Evolutionary conservation across 2,797 vertebrate genomes (phyloP).

Genomic region (Pempheris klunzingeri): DNA sequence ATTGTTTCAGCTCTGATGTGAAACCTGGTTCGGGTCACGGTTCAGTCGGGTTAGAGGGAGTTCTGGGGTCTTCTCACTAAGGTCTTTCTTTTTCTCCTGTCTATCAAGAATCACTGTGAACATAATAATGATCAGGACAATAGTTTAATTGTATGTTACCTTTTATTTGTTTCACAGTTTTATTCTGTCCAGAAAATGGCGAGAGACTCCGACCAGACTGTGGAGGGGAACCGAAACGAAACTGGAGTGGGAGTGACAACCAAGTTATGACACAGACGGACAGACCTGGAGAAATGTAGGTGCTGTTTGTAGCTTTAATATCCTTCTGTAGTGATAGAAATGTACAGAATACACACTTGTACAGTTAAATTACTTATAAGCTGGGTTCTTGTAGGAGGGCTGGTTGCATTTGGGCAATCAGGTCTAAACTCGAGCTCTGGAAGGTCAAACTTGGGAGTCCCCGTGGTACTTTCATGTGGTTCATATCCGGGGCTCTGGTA

Average conservation of each 20-base stretch:
- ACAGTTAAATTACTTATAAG: background rate
- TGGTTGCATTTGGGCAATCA: background rate
- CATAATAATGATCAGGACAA: no score
- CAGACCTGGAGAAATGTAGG: background rate
- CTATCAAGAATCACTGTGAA: background rate
- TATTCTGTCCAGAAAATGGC: background rate
- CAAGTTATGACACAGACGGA: background rate
- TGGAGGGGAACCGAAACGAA: conserved; percentile 16
- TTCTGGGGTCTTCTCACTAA: no score
- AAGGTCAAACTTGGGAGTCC: background rate
- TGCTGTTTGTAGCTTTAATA: conserved; percentile 1
- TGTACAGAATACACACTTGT: no score
- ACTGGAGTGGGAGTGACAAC: background rate
- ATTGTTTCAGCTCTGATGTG: no score
- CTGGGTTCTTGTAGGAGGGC: no score
- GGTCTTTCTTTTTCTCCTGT: background rate
- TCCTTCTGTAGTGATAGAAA: background rate
- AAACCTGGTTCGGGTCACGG: no score
- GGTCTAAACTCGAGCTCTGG: background rate
- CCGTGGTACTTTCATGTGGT: background rate
- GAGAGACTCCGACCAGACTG: conserved; percentile 10
- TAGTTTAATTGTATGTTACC: background rate
- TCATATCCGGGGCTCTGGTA: background rate
- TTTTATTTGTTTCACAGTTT: no score
- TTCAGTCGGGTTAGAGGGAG: no score